These are phyloP conservation scores for Procavia capensis DNA, from an alignment of 2,113 vertebrate genomes.

Conservation along the genomic window DNA sequence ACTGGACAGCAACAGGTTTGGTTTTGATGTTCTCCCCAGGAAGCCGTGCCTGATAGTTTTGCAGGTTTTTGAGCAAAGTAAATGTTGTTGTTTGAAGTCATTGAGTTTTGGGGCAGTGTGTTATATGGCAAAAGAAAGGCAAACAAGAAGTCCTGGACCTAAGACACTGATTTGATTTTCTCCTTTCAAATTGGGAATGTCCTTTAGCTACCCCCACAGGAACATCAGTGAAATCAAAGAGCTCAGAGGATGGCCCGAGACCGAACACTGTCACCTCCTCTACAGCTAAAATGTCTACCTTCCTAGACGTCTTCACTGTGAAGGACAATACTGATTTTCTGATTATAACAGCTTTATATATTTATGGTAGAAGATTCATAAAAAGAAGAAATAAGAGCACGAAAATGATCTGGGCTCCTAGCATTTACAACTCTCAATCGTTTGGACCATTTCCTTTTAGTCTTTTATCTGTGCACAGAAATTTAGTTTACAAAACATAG, in stretches of 20 bases:
- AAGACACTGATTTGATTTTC: neutral
- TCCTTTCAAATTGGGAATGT: neutral
- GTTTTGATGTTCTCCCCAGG: too few species aligned
- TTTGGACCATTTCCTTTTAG: neutral
- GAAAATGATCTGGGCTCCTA: neutral
- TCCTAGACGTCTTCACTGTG: rapidly evolving
- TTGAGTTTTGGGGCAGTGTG: neutral
- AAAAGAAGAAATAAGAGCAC: neutral
- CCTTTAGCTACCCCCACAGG: neutral
- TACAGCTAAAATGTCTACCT: neutral
- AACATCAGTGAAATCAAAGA: neutral
- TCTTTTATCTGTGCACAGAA: neutral
- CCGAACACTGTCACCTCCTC: neutral
- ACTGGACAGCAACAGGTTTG: too few species aligned
- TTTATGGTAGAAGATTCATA: neutral
- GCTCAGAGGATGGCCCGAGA: neutral
- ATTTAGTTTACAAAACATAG: neutral
- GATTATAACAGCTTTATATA: neutral
- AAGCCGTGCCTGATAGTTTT: neutral
- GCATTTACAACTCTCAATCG: neutral
- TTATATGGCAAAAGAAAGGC: neutral
- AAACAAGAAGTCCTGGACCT: neutral
- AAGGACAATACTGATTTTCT: neutral
- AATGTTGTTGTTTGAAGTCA: neutral
- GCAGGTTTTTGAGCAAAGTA: neutral